These are phyloP conservation scores for Eilema depressum DNA, from an alignment of 2,888 invertebrate species.

Conservation along the genomic window DNA sequence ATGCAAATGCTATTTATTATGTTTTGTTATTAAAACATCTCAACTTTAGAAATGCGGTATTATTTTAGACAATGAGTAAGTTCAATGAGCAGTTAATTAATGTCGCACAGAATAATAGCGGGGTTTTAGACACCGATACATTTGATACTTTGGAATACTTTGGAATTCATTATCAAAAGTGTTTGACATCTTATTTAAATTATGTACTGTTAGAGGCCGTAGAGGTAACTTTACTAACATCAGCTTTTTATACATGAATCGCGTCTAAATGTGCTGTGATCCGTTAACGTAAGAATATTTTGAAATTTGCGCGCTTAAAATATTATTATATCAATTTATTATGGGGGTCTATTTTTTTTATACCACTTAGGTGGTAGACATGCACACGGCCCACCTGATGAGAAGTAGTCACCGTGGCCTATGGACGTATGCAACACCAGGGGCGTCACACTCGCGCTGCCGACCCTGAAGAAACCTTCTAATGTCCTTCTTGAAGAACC, in stretches of 20 bases:
- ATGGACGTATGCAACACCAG: no score
- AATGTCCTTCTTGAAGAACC: no score
- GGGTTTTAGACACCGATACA: neutral
- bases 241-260: neutral
- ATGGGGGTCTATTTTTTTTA: no score
- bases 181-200: neutral
- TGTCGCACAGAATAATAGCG: neutral
- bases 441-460: no score
- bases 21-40: conserved; percentile 29
- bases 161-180: neutral
- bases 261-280: neutral
- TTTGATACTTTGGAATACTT: neutral
- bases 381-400: no score
- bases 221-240: neutral
- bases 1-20: conserved; percentile 21
- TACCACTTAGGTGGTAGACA: no score
- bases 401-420: no score
- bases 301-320: no score
- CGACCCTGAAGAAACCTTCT: no score
- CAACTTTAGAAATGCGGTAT: conserved; percentile 22
- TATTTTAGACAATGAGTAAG: conserved; percentile 9
- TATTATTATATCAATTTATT: no score
- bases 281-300: no score
- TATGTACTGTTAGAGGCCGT: neutral
- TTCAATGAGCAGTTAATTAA: neutral